These are phyloP conservation scores for Thrips palmi DNA, from an alignment of 1,140 invertebrate genomes.

Conservation along the genomic window DNA sequence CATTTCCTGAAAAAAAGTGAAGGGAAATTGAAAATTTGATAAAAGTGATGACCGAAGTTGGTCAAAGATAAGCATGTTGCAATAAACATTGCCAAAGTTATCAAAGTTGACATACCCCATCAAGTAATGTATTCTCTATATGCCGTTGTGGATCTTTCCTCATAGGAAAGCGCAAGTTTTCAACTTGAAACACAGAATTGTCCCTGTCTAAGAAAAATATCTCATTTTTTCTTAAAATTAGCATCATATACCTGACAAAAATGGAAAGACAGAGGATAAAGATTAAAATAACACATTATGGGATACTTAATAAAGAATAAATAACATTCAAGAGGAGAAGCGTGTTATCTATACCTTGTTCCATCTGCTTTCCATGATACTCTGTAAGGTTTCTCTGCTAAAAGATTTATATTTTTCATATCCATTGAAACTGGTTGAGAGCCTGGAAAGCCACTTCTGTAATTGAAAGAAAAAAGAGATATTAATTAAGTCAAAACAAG, in stretches of 20 bases:
- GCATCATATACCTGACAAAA: conserved; percentile 77
- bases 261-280: conserved; percentile 9
- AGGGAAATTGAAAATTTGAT: conserved; percentile 3
- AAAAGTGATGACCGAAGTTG: neutral
- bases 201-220: conserved; percentile 93
- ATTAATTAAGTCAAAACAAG: conserved; percentile 9
- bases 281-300: conserved; percentile 5
- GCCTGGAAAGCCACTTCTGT: conserved; percentile 74
- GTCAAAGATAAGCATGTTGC: conserved; percentile 4
- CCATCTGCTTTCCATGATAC: conserved; percentile 99
- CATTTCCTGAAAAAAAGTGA: conserved; percentile 53
- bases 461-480: conserved; percentile 13
- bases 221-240: conserved; percentile 67
- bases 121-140: conserved; percentile 70
- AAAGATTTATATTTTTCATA: conserved; percentile 51
- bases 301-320: neutral
- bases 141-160: conserved; percentile 49
- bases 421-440: conserved; percentile 96
- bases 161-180: conserved; percentile 58
- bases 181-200: conserved; percentile 80
- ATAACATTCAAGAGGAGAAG: conserved; percentile 16
- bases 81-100: conserved; percentile 10
- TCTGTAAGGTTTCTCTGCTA: conserved; percentile 68
- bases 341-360: conserved; percentile 40
- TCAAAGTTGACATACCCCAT: conserved; percentile 46